Base-by-base conservation (phyloP, 2,797 vertebrate species). In the Xiphophorus birchmanni region DNA sequence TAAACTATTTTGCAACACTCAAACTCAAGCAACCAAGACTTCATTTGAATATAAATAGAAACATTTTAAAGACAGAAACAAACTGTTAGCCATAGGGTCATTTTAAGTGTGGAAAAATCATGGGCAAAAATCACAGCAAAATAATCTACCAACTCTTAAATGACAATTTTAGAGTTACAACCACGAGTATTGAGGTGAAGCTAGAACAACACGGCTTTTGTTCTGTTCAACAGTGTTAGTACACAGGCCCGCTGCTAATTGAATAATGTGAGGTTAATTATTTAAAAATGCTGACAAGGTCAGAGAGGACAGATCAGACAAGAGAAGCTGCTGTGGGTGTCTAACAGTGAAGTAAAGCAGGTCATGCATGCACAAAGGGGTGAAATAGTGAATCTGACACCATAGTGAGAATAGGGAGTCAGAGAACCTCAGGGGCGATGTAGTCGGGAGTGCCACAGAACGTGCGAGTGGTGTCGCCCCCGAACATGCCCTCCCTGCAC, bases 401-500 rank as follows among this genome's bases (percentile, higher is more conserved):
- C n/a, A 18, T 21, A 23, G 40, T 6, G 58, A 79, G 79, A 50
- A 52, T 42, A 63, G 67, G 48, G 75, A 73, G 67, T 77, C 29
- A 3, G 40, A 0, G 54, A 94, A 98, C 97, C 97, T 98, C 97
- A 0, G 97, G 97, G 67, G 97, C 97, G 48, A 98, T 98, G 94
- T 98, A 98, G 90, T 98, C 97, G 0, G 97, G 97, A 73, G 97
- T 98, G 65, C 97, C 97, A 0, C 97, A 98, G 95, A 98, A 98
- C 15, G 97, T 98, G 69, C 95, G 96, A 0, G 97, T 97, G 45
- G 96, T 97, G 85, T 96, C 94, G 12, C 96, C 97, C 0, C 96
- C 96, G 4, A 96, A 95, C 91, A 98, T 95, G 48, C 96, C 97
- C 91, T 98, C 97, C 89, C 97, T 97, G 91, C 97, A 98, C 97